Evolutionary conservation across 35 echinoderm and acorn worm genomes (phyloP), one percentile per base, ranked within the genome.

Genomic region (Apostichopus japonicus): DNA sequence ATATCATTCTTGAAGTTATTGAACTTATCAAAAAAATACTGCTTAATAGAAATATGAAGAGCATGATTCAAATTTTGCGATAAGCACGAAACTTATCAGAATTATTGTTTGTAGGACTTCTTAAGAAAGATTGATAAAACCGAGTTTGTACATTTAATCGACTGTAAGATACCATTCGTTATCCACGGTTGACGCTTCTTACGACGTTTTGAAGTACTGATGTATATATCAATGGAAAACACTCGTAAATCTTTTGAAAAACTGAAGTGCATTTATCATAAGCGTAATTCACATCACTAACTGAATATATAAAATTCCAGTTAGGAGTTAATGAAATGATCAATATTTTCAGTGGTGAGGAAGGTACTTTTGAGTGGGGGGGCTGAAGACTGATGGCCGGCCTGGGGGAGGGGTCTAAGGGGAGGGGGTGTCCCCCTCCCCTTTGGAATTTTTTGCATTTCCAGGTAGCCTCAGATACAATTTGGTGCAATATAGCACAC

Each of bases 11-110:
- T 54, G 54, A 24, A 83, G 9, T 19, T 83, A 54, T 83, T 83
- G 4, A 83, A 83, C 54, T 83, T 83, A 14, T 6, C 33, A 54
- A 16, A 16, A 83, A 55, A 83, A 83, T 83, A 83, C 9, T 54
- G 33, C 54, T 83, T 83, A 14, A 16, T 83, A 13, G 79, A 24
- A 83, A 83, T 53, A 83, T 51, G 79, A 54, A 83, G 33, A 53
- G 54, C 79, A 83, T 83, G 79, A 83, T 83, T 83, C 54, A 83
- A 56, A 51, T 83, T 83, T 83, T 83, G 44, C 79, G 44, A 83
- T 24, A 53, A 53, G 24, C 11, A 83, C 33, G 54, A 83, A 53
- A 51, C 79, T 33, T 1, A 33, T 33, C 27, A 33, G 27, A 33
- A 1, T 33, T 33, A 33, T 2, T 33, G 27, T 33, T 24, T 83